These are phyloP conservation scores for Anguilla obscura DNA, from an alignment of 2,797 vertebrate species.

Conservation along the genomic window DNA sequence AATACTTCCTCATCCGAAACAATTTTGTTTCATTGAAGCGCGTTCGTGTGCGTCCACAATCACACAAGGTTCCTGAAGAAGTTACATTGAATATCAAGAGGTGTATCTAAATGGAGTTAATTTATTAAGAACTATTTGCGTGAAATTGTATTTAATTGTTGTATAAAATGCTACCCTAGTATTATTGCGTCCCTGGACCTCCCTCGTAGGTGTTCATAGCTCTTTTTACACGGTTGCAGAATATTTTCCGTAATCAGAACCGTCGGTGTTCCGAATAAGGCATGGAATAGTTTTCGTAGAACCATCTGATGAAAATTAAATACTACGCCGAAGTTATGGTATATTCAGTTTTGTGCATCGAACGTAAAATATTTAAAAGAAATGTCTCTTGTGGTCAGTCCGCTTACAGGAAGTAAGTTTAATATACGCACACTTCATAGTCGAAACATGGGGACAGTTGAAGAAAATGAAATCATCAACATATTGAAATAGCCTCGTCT, in stretches of 20 bases:
- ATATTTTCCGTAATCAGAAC: neutral
- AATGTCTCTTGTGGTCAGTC: no score
- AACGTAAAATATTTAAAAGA: no score
- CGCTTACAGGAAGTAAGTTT: no score
- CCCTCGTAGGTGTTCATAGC: neutral
- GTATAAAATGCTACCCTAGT: neutral
- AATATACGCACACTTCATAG: no score
- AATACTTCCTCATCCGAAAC: slow-evolving; percentile 23
- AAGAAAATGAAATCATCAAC: no score
- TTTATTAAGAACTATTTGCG: neutral
- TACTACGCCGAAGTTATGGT: no score
- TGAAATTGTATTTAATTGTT: neutral
- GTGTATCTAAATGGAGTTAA: neutral
- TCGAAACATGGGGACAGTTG: no score
- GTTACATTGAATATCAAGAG: neutral
- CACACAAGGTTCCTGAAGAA: neutral
- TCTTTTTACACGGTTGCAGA: neutral
- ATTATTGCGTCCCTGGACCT: neutral
- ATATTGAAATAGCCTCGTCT: no score
- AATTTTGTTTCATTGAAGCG: slow-evolving; percentile 21
- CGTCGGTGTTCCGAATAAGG: neutral
- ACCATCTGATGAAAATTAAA: no score
- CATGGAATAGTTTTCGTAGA: neutral
- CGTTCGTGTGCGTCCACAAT: slow-evolving; percentile 14
- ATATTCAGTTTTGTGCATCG: no score